phyloP scores from a whole-genome alignment of 2,888 invertebrate species.

The Rhodophaea formosa region DNA sequence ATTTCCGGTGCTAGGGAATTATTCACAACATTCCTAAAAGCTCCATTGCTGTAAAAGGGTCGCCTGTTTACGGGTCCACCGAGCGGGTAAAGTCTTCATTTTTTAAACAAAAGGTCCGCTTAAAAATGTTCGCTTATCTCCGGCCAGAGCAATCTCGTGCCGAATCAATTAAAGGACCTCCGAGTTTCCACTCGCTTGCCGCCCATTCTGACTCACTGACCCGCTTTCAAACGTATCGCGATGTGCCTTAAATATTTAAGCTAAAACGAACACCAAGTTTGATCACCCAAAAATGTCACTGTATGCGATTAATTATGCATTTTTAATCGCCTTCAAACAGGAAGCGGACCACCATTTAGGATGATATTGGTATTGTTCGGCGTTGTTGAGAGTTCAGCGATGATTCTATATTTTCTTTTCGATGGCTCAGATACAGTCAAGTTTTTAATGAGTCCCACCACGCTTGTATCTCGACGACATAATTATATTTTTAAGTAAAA shows the following conservation, averaged over 20 bases:
- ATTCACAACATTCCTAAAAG: constrained; percentile 53
- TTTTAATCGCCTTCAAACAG: not conserved
- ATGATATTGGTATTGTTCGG: too few species aligned
- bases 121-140: constrained; percentile 46
- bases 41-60: constrained; percentile 52
- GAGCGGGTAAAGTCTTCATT: constrained; percentile 46
- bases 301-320: not conserved
- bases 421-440: too few species aligned
- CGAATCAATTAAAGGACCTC: constrained; percentile 51
- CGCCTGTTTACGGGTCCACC: constrained; percentile 41
- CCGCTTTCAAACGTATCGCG: constrained; percentile 28
- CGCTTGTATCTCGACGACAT: too few species aligned
- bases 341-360: not conserved
- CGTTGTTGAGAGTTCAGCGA: too few species aligned
- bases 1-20: constrained; percentile 42
- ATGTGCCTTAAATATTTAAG: constrained; percentile 33
- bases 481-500: too few species aligned
- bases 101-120: constrained; percentile 49
- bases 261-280: constrained; percentile 23
- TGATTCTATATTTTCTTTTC: too few species aligned
- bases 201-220: constrained; percentile 32
- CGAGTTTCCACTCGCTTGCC: constrained; percentile 25
- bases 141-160: constrained; percentile 34
- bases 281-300: not conserved
- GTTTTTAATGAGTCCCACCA: too few species aligned